Evolutionary conservation across 2,113 vertebrate genomes (phyloP), one percentile per base, ranked within the genome.

Genomic region (Carollia perspicillata): DNA sequence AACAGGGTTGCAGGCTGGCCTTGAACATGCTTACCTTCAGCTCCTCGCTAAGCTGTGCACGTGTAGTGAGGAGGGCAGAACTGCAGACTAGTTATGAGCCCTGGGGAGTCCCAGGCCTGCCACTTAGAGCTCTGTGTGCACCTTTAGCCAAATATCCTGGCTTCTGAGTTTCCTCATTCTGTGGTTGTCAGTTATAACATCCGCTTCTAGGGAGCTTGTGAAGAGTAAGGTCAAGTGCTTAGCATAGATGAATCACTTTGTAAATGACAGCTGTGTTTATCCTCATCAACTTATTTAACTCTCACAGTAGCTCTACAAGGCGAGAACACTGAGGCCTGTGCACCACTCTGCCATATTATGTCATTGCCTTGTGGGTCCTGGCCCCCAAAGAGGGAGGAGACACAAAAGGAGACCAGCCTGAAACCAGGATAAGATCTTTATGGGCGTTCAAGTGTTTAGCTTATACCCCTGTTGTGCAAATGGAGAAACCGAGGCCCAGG

Each of bases 231-330:
- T 28, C 42, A 51, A 65, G 26, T 85, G 55, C 47, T 90, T 60
- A 72, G 63, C 18, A 26, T 60, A 66, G 49, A 75, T 16, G 53
- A 93, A 42, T 18, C 22, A 20, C 22, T 86, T 94, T 16, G 28
- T 53, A 78, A 86, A 20, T 71, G 68, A 90, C 22, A 94, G 65
- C 35, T 60, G 55, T 88, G 79, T 77, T 95, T 77, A n/a, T 92
- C 58, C 37, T 95, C 33, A 11, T 60, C 47, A n/a, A 18, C 14
- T 78, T 1, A 17, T 51, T 14, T 78, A 74, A 66, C 28, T 75
- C 60, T 84, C 40, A 72, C 30, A 75, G 1, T n/a, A 55, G 22
- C 37, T 87, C 55, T 87, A 37, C 2, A 5, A 40, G 28, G 10
- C 66, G 49, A 83, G 49, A 49, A 75, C 75, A 68, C 26, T 37